A percentile compares a stretch with the other conserved stretches of the same genome.
phyloP scores from a whole-genome alignment of 2,113 vertebrate species.

The Plotosus lineatus region DNA sequence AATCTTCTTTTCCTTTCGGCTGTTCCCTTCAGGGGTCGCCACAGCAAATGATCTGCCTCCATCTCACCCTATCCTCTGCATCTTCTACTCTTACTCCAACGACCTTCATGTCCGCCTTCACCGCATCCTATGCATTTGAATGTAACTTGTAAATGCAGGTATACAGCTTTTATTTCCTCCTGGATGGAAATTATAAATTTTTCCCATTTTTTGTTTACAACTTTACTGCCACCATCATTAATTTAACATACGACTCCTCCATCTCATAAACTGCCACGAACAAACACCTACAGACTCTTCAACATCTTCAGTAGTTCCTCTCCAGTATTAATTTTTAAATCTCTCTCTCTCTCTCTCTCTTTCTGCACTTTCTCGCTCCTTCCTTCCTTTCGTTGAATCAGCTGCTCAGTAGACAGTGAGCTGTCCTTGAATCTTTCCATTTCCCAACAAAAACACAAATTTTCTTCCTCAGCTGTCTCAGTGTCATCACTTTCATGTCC shows the following conservation, averaged over 20 bases:
- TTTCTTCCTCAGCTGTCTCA: conserved; percentile 31
- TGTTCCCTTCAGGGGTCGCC: too few relatives aligned
- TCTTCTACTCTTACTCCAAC: too few relatives aligned
- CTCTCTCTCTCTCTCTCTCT: conserved; percentile 39
- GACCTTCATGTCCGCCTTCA: too few relatives aligned
- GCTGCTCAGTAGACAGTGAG: conserved; percentile 4
- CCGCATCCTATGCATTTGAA: background rate
- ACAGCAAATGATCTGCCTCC: too few relatives aligned
- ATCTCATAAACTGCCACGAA: background rate
- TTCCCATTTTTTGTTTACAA: background rate
- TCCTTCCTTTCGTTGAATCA: conserved; percentile 37
- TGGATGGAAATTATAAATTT: background rate
- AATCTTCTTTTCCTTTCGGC: too few relatives aligned
- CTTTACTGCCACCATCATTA: background rate
- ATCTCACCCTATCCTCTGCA: too few relatives aligned
- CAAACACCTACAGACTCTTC: conserved; percentile 17
- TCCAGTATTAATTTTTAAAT: background rate
- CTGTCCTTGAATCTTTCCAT: conserved; percentile 25
- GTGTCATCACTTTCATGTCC: conserved; percentile 23
- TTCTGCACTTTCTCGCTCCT: conserved; percentile 39
- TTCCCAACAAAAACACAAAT: conserved; percentile 5
- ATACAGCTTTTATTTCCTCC: background rate
- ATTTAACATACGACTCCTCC: background rate
- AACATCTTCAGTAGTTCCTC: conserved; percentile 35
- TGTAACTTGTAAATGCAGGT: background rate